Evolutionary conservation across 2,797 vertebrate genomes (phyloP).

Genomic region (Sebastes vulpes): DNA sequence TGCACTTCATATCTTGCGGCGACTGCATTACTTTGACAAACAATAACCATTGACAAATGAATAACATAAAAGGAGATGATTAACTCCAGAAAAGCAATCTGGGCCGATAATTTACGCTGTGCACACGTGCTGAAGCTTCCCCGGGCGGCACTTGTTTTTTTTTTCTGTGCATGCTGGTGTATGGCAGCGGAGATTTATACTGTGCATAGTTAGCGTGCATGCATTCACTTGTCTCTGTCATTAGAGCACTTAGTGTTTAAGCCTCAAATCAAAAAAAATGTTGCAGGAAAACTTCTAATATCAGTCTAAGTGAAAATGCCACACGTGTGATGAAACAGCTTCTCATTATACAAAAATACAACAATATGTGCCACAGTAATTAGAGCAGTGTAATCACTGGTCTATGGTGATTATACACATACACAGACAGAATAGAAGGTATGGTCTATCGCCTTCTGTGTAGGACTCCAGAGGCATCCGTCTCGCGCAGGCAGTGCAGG

Average conservation of each 20-base stretch:
- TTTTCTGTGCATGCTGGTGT: conserved; percentile 2
- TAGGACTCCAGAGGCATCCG: conserved; percentile 61
- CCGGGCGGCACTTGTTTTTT: conserved; percentile 29
- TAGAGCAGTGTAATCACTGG: conserved; percentile 53
- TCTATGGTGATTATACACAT: conserved; percentile 54
- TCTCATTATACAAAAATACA: conserved; percentile 37
- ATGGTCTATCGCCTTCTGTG: conserved; percentile 38
- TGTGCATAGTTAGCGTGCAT: not conserved
- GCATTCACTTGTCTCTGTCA: conserved; percentile 35
- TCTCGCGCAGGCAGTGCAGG: conserved; percentile 37
- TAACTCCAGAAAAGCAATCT: conserved; percentile 82
- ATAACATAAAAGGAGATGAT: conserved; percentile 84
- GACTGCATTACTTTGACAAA: conserved; percentile 81
- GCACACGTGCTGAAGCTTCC: conserved; percentile 53
- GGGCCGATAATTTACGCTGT: conserved; percentile 71
- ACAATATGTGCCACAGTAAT: conserved; percentile 55
- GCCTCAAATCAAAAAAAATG: conserved; percentile 19
- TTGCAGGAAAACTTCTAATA: not conserved
- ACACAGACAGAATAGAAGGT: conserved; percentile 39
- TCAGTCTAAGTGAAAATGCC: not conserved
- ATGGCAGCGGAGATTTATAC: conserved; percentile 34
- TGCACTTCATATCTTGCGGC: conserved; percentile 71
- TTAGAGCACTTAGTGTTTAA: conserved; percentile 20
- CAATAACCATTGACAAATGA: conserved; percentile 85
- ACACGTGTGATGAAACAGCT: conserved; percentile 36